phyloP scores from a whole-genome alignment of 2,888 invertebrate species.

The Odontothrips loti region DNA sequence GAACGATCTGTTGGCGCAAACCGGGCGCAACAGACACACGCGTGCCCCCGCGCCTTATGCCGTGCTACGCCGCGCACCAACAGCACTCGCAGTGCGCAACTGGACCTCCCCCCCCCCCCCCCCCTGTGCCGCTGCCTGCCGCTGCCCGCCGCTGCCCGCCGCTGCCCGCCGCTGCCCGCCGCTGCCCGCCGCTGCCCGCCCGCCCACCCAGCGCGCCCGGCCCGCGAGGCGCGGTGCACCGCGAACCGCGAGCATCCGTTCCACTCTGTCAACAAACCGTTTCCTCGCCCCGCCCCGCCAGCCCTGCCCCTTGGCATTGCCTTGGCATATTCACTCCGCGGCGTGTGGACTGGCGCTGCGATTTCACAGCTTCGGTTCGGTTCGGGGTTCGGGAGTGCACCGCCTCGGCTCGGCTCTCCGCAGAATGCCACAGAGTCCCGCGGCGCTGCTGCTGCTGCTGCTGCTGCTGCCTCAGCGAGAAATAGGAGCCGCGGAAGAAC shows the following conservation, averaged over 20 bases:
- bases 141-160: background rate
- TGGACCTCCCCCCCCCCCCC: background rate
- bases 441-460: no score
- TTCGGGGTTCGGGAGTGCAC: background rate
- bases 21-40: no score
- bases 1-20: no score
- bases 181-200: background rate
- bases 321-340: background rate
- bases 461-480: no score
- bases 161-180: background rate
- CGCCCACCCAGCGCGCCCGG: no score
- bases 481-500: no score
- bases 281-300: background rate
- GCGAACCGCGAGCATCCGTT: background rate
- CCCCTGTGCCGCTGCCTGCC: background rate
- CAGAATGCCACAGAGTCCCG: no score
- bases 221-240: background rate
- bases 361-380: background rate
- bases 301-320: background rate
- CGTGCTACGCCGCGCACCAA: no score
- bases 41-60: no score
- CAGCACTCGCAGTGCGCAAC: no score
- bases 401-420: background rate
- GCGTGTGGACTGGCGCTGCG: background rate
- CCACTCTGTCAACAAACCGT: slow-evolving; percentile 11